Evolutionary conservation across 1,140 invertebrate species (phyloP).

Genomic region (Brachystomella parvula): DNA sequence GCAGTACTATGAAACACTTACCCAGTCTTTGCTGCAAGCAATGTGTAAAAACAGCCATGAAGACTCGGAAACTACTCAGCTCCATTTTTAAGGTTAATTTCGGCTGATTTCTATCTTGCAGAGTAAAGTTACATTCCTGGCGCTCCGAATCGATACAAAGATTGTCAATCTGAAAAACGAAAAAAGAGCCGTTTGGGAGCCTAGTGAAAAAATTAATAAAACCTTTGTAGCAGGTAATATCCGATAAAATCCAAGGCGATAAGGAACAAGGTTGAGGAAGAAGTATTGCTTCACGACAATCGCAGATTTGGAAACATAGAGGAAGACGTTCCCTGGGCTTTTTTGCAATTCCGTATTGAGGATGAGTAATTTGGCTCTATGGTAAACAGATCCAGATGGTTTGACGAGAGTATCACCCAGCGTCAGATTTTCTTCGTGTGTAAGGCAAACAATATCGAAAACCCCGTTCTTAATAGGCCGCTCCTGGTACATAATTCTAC

Average conservation of each 20-base stretch:
- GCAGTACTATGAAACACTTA: constrained; percentile 10
- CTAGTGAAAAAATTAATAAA: not conserved
- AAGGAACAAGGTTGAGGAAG: constrained; percentile 81
- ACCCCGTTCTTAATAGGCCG: constrained; percentile 26
- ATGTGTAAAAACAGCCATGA: constrained; percentile 30
- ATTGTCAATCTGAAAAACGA: constrained; percentile 14
- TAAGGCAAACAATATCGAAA: constrained; percentile 32
- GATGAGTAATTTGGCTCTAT: constrained; percentile 24
- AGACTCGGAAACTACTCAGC: constrained; percentile 13
- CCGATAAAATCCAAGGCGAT: constrained; percentile 76
- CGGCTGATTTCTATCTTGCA: constrained; percentile 27
- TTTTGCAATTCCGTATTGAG: constrained; percentile 12
- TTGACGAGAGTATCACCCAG: constrained; percentile 20
- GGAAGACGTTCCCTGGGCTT: constrained; percentile 76
- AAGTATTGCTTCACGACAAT: constrained; percentile 85
- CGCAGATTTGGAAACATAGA: constrained; percentile 78
- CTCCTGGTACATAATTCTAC: constrained; percentile 23
- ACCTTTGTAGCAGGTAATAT: constrained; percentile 85
- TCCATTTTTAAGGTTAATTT: constrained; percentile 31
- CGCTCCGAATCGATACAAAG: constrained; percentile 12
- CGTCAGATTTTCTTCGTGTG: constrained; percentile 24
- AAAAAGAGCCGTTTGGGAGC: not conserved
- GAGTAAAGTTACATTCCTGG: constrained; percentile 8
- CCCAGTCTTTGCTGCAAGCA: constrained; percentile 31
- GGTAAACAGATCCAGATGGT: constrained; percentile 23